Percentiles rank a stretch among this genome's conserved stretches.
These are phyloP conservation scores for Gallinago undulata DNA, from an alignment of 2,113 vertebrate genomes.

Conservation along the genomic window DNA sequence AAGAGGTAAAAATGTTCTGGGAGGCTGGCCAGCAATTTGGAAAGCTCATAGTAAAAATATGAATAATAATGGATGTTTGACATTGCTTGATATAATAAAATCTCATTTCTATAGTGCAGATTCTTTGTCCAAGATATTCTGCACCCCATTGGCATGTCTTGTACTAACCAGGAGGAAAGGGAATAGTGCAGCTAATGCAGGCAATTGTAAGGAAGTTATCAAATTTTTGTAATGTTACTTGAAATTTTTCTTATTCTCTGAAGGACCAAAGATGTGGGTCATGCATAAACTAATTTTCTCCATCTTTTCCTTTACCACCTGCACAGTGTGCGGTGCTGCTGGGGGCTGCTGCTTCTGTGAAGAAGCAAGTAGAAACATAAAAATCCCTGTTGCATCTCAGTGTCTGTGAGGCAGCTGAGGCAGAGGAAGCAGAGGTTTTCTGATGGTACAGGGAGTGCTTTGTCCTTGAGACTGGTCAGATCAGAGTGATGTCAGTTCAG, in stretches of 20 bases:
- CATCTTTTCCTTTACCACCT: not conserved
- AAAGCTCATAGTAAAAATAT: not conserved
- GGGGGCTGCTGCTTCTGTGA: not conserved
- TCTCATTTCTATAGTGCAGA: not conserved
- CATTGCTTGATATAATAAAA: not conserved
- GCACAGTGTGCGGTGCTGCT: not conserved
- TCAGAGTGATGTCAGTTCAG: not conserved
- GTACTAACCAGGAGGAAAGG: not conserved
- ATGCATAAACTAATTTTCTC: not conserved
- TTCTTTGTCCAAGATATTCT: not conserved
- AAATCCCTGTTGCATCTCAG: not conserved
- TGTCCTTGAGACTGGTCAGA: not conserved
- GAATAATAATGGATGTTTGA: not conserved
- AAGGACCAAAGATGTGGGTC: not conserved
- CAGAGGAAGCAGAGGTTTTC: not conserved
- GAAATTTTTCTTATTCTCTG: not conserved
- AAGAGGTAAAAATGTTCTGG: not conserved
- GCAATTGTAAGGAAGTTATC: not conserved
- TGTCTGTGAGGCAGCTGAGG: not conserved
- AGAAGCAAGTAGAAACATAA: not conserved
- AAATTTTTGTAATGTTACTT: not conserved
- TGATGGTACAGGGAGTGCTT: not conserved
- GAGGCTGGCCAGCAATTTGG: not conserved
- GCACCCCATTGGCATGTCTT: not conserved
- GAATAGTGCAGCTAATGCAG: not conserved